Evolutionary conservation across 2,113 vertebrate genomes (phyloP).

Genomic region (Dissostichus mawsoni): DNA sequence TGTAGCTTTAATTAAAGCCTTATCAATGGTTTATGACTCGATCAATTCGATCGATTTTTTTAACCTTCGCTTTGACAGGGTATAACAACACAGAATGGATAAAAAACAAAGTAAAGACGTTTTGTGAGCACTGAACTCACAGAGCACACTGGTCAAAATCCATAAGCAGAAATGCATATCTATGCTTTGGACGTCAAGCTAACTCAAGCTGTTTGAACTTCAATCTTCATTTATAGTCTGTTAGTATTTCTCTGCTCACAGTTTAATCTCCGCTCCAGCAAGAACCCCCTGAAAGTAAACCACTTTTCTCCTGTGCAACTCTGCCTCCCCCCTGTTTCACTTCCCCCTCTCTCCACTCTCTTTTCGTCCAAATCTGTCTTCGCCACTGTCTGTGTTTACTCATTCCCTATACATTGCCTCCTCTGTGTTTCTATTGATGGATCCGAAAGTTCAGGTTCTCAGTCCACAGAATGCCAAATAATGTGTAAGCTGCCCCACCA

Average conservation of each 20-base stretch:
- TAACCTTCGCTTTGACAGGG: not conserved
- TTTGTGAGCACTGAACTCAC: not conserved
- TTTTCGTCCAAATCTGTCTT: not conserved
- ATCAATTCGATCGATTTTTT: not conserved
- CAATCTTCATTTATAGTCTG: slow-evolving; percentile 19
- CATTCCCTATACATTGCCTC: slow-evolving; percentile 13
- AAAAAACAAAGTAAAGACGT: not conserved
- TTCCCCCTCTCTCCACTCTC: slow-evolving; percentile 9
- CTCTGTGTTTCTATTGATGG: slow-evolving; percentile 12
- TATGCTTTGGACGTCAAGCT: not conserved
- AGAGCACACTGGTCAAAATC: not conserved
- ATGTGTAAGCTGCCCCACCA: not conserved
- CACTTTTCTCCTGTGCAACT: slow-evolving; percentile 10
- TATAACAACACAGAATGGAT: not conserved
- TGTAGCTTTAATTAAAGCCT: slow-evolving; percentile 16
- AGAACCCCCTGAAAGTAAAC: slow-evolving; percentile 9
- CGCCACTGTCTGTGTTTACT: not conserved
- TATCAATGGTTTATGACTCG: not conserved
- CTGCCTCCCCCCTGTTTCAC: not conserved
- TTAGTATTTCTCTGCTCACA: slow-evolving; percentile 4
- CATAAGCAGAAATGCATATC: not conserved
- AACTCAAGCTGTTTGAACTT: not conserved
- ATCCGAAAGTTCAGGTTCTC: slow-evolving; percentile 55
- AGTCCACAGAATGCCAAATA: slow-evolving; percentile 46
- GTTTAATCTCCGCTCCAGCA: slow-evolving; percentile 21